phyloP scores from a whole-genome alignment of 2,113 vertebrate genomes.

The Misgurnus mizolepis region DNA sequence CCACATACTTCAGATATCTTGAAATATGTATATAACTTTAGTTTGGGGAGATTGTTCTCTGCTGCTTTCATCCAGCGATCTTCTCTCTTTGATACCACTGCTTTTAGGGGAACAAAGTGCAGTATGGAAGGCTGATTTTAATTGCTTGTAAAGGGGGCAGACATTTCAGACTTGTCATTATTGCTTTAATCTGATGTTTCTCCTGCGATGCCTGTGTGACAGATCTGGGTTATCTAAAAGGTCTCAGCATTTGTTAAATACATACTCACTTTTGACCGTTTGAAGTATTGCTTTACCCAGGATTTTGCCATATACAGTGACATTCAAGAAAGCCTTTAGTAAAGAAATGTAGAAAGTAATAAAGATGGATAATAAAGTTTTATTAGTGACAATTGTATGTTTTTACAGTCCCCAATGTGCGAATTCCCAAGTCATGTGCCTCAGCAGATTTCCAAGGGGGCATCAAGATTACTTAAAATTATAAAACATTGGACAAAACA shows the following conservation, averaged over 20 bases:
- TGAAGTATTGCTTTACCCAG: not conserved
- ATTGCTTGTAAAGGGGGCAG: conserved; percentile 28
- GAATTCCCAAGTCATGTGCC: no score
- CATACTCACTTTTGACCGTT: not conserved
- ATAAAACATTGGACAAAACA: no score
- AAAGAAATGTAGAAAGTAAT: not conserved
- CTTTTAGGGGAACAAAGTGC: not conserved
- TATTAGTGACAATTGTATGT: not conserved
- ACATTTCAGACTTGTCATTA: conserved; percentile 30
- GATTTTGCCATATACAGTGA: not conserved
- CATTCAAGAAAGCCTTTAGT: not conserved
- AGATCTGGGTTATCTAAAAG: conserved; percentile 28
- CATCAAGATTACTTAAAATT: no score
- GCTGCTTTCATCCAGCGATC: not conserved
- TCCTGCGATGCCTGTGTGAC: not conserved
- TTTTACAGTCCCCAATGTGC: not conserved
- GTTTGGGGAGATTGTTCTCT: not conserved
- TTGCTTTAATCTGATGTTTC: conserved; percentile 12
- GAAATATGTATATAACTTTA: not conserved
- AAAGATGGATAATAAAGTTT: no score
- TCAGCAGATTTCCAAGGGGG: no score
- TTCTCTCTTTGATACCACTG: not conserved
- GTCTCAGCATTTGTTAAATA: conserved; percentile 3
- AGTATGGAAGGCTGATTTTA: conserved; percentile 11
- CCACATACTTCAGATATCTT: not conserved